Base-by-base conservation (phyloP, 1,140 invertebrate species). In the Chelonus insularis region DNA sequence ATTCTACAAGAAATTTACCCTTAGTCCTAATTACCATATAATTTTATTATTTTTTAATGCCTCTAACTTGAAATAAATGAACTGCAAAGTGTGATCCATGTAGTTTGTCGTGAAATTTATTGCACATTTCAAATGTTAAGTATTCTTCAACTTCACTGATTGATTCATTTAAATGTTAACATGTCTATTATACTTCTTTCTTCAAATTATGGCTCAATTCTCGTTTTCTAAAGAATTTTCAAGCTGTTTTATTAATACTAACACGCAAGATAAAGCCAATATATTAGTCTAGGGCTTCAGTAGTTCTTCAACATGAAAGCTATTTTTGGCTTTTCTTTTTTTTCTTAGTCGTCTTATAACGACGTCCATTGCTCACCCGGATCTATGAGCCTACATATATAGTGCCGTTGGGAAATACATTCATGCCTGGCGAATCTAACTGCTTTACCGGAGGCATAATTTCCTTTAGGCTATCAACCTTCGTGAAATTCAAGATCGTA, bases 391-490 rank as follows among this genome's bases (percentile, higher is more conserved):
- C 50, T 6, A 47, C 45, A 39, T 29, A 29, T 57, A 36, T 29
- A 18, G 21, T 14, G 18, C 16, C 11, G 16, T 29, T 12, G 32
- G 29, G 45, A 50, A 48, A 50, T 58, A 47, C 57, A 58, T 58
- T 58, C 45, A 36, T 25, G 21, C 6, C 47, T 50, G 16, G 50
- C 50, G 50, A 52, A 52, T 36, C 50, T 52, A 52, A 52, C 25
- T 32, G 50, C 14, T 18, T 14, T 34, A 5, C n/a, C 9, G 18
- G 43, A 12, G 29, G 4, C 16, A 52, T 52, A 52, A 52, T 52
- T 52, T 52, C 12, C 23, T 8, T 50, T 29, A 50, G n/a, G 41
- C 20, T 39, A 16, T 58, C 18, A 7, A n/a, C 41, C 39, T 45
- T 32, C 14, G 16, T 47, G 23, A 45, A 32, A 58, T 56, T 56